Evolutionary conservation across 1,140 invertebrate genomes (phyloP).

Genomic region (Nomia melanderi): DNA sequence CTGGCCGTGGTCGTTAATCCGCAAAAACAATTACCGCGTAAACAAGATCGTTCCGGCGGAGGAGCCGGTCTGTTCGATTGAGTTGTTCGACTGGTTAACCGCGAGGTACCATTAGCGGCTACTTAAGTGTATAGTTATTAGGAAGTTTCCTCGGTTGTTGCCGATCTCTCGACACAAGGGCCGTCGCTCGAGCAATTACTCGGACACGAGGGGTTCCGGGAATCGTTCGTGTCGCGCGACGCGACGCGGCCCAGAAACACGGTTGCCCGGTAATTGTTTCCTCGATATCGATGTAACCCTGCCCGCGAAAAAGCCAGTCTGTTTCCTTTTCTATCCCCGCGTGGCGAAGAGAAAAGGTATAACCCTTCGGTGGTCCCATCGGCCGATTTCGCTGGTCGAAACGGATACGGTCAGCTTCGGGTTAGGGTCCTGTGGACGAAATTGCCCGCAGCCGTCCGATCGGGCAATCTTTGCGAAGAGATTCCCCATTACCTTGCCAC

Average conservation of each 20-base stretch:
- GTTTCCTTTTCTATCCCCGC: no score
- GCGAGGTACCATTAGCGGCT: slow-evolving; percentile 45
- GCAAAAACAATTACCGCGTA: slow-evolving; percentile 45
- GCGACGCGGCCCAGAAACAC: background rate
- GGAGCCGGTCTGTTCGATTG: slow-evolving; percentile 22
- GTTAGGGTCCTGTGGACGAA: slow-evolving; percentile 29
- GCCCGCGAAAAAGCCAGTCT: slow-evolving; percentile 6
- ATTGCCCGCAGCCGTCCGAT: slow-evolving; percentile 48
- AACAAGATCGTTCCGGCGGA: slow-evolving; percentile 33
- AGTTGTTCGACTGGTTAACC: slow-evolving; percentile 49
- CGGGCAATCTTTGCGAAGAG: slow-evolving; percentile 43
- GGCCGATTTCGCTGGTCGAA: slow-evolving; percentile 45
- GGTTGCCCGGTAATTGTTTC: slow-evolving; percentile 47
- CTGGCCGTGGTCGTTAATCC: slow-evolving; percentile 27
- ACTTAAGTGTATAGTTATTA: slow-evolving; percentile 42
- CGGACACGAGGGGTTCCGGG: slow-evolving; percentile 26
- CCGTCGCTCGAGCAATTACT: slow-evolving; percentile 41
- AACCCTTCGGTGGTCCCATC: background rate
- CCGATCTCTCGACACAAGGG: slow-evolving; percentile 32
- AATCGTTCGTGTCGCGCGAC: slow-evolving; percentile 13
- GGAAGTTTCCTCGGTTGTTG: slow-evolving; percentile 42
- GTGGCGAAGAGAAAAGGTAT: slow-evolving; percentile 1
- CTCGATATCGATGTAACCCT: slow-evolving; percentile 20
- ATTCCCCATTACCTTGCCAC: slow-evolving; percentile 36
- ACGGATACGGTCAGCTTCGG: slow-evolving; percentile 13